phyloP scores from a whole-genome alignment of 2,888 invertebrate species.

The Hypolimnas misippus region DNA sequence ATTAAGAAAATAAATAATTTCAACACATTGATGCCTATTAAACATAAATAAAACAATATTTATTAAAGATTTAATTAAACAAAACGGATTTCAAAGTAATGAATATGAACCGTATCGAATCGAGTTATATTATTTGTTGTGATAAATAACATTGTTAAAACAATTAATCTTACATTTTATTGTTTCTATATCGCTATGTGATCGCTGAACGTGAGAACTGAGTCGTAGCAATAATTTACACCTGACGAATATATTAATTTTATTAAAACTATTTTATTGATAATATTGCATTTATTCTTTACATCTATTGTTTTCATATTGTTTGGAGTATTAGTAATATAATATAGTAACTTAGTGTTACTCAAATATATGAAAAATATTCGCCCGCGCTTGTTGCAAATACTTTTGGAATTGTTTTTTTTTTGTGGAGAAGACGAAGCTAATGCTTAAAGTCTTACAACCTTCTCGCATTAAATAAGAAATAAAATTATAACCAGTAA shows the following conservation, averaged over 20 bases:
- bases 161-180: constrained; percentile 30
- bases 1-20: too few species aligned
- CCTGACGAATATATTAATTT: constrained; percentile 18
- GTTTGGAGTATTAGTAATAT: background rate
- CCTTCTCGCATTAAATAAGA: too few species aligned
- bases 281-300: constrained; percentile 14
- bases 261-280: constrained; percentile 7
- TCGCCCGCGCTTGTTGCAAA: too few species aligned
- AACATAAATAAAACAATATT: background rate
- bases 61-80: background rate
- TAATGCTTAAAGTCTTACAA: too few species aligned
- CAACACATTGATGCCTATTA: too few species aligned
- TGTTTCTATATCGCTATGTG: constrained; percentile 22
- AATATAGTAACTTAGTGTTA: background rate
- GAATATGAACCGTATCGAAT: background rate
- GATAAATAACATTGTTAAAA: constrained; percentile 14
- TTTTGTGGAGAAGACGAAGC: too few species aligned
- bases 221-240: constrained; percentile 21
- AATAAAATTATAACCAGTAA: too few species aligned
- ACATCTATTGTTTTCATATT: constrained; percentile 14
- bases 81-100: constrained; percentile 8
- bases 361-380: too few species aligned
- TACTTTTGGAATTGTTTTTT: too few species aligned
- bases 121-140: background rate
- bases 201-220: constrained; percentile 35